Evolutionary conservation across 2,113 vertebrate genomes (phyloP), one percentile per base, ranked within the genome.

Genomic region (Myxocyprinus asiaticus): DNA sequence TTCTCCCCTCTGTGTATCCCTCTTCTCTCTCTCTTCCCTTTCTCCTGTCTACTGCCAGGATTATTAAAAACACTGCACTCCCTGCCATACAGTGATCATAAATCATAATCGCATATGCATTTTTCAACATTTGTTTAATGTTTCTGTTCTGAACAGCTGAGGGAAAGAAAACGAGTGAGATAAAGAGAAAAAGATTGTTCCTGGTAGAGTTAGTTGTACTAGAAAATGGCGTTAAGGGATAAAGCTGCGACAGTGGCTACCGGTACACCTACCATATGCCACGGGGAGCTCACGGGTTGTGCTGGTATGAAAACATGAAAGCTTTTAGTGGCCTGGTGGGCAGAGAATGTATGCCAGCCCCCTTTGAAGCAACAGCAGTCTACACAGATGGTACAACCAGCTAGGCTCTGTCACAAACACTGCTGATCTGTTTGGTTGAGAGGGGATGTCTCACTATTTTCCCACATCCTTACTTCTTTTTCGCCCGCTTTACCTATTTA

Each of bases 51-150:
- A 48, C 42, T 56, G 73, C 84, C 78, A 88, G 86, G 91, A 90
- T 91, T 90, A 92, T 92, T 92, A 91, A 88, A 89, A 90, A 88
- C 88, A 90, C 87, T 89, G 85, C 87, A 84, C 69, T 89, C 86
- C 86, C 89, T 91, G 90, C 88, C 22, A 89, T 90, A 84, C 91
- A 88, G 91, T 90, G 87, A 90, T 90, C 92, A 92, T 92, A 92
- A 92, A 92, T 94, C 92, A 93, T 92, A 93, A 94, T 92, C 91
- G 91, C 89, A 92, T 90, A 87, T 88, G 90, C 87, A 90, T 92
- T 90, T 92, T 91, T 91, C 82, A 80, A 86, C 85, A 88, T 88
- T 90, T 91, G 90, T 89, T 91, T 89, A 92, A 92, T 91, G 90
- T 89, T 90, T 80, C 89, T 93, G 89, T 91, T 90, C 85, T 74